A percentile compares a stretch with the other conserved stretches of the same genome.
Evolutionary conservation across 30 jellyfish, hydroid and myxozoan genomes (phyloP).

Genomic region (Sanderia malayensis): DNA sequence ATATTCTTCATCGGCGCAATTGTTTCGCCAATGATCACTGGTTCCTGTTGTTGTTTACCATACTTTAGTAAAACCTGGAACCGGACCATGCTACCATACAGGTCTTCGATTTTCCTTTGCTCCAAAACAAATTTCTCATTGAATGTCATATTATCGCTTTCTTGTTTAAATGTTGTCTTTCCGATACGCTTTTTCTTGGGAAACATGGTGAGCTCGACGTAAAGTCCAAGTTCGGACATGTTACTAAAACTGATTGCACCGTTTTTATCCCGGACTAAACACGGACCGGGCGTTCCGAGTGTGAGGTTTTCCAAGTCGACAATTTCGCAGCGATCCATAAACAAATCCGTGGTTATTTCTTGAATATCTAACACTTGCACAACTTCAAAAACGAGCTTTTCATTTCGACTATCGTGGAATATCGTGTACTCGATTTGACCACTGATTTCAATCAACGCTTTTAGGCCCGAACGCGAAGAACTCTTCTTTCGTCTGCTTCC

Average conservation of each 20-base stretch:
- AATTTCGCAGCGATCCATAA: conserved; percentile 26
- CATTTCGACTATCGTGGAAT: conserved; percentile 16
- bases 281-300: conserved; percentile 14
- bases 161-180: conserved; percentile 48
- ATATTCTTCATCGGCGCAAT: conserved; percentile 32
- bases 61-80: conserved; percentile 61
- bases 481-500: neutral
- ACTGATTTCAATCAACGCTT: conserved; percentile 35
- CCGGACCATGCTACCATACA: conserved; percentile 14
- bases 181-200: conserved; percentile 48
- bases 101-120: conserved; percentile 22
- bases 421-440: conserved; percentile 64
- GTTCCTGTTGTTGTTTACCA: conserved; percentile 59
- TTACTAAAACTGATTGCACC: conserved; percentile 36
- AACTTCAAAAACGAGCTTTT: conserved; percentile 26
- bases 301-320: conserved; percentile 25
- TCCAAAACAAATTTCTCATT: conserved; percentile 38
- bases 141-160: conserved; percentile 34
- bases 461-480: conserved; percentile 27
- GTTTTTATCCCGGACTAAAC: conserved; percentile 32
- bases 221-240: conserved; percentile 34
- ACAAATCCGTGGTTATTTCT: conserved; percentile 54
- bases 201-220: conserved; percentile 43
- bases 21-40: conserved; percentile 69
- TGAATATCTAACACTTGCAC: conserved; percentile 36